Percentiles rank a stretch among this genome's conserved stretches.
phyloP scores from a whole-genome alignment of 2,113 vertebrate genomes.

The Microcebus griseorufus region DNA sequence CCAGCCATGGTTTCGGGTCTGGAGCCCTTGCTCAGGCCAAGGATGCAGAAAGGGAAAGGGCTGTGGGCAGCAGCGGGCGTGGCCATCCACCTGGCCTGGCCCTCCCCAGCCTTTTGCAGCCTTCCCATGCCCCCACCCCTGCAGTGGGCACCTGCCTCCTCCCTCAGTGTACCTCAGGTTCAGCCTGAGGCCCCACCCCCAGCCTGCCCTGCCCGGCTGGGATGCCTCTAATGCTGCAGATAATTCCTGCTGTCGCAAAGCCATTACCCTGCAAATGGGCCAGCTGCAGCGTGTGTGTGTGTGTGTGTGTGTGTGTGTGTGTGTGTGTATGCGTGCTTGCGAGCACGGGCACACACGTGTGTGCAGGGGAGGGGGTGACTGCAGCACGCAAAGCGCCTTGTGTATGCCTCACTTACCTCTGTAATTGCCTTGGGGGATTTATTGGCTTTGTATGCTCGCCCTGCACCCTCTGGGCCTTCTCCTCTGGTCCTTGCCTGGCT shows the following conservation, averaged over 20 bases:
- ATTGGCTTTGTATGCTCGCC: not conserved
- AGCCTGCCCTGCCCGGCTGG: not conserved
- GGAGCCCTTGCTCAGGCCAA: not conserved
- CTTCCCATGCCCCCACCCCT: fast-evolving
- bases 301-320: too few species aligned
- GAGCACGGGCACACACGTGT: too few species aligned
- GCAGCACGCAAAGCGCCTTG: not conserved
- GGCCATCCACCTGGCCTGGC: not conserved
- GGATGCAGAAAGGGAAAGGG: not conserved
- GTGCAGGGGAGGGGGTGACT: not conserved
- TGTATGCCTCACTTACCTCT: not conserved
- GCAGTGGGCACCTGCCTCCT: not conserved
- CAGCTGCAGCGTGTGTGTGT: not conserved
- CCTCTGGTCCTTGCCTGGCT: not conserved
- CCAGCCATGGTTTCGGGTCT: not conserved
- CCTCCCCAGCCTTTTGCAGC: not conserved
- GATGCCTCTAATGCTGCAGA: slow-evolving; percentile 53
- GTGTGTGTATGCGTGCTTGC: not conserved
- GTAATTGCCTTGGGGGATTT: slow-evolving; percentile 1
- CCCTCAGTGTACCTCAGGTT: not conserved
- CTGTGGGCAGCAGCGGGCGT: not conserved
- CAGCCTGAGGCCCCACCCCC: not conserved
- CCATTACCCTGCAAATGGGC: slow-evolving; percentile 56
- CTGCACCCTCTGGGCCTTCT: not conserved
- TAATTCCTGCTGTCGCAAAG: slow-evolving; percentile 53